Percentiles rank a stretch among this genome's conserved stretches.
Conservation (phyloP, 2,113 vertebrate species). For the Gnathonemus longibarbis region DNA sequence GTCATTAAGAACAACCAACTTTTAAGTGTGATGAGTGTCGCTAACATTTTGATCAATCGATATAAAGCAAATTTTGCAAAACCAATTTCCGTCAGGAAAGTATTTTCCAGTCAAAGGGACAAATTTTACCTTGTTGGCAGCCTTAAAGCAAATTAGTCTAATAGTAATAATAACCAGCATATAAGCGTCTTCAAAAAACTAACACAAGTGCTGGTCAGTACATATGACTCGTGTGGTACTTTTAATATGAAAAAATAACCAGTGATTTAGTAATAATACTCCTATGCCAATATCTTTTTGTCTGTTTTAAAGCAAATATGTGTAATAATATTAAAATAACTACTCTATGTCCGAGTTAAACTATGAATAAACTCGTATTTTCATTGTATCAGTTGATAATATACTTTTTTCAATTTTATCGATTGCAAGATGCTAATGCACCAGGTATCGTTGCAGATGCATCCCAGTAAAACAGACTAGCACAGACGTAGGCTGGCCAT, state of each 20-base stretch:
- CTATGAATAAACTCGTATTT: neutral
- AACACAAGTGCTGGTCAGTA: neutral
- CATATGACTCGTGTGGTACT: neutral
- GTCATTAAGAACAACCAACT: neutral
- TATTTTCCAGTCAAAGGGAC: neutral
- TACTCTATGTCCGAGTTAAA: neutral
- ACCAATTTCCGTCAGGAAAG: neutral
- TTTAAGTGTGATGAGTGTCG: neutral
- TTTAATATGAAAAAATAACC: neutral
- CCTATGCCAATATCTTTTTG: neutral
- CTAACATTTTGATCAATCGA: neutral
- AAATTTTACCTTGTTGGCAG: neutral
- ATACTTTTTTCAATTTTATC: neutral
- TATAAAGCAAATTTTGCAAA: neutral
- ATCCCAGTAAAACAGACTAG: neutral
- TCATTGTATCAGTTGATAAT: neutral
- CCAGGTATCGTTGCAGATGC: neutral
- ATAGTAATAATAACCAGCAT: neutral
- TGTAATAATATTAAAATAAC: neutral
- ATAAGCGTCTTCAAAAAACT: neutral
- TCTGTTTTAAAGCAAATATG: neutral
- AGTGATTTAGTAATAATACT: neutral
- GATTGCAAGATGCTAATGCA: neutral
- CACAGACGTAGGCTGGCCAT: neutral
- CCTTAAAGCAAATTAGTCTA: neutral